Evolutionary conservation across 1,140 invertebrate genomes (phyloP).

Genomic region (Parapsyche elsis): DNA sequence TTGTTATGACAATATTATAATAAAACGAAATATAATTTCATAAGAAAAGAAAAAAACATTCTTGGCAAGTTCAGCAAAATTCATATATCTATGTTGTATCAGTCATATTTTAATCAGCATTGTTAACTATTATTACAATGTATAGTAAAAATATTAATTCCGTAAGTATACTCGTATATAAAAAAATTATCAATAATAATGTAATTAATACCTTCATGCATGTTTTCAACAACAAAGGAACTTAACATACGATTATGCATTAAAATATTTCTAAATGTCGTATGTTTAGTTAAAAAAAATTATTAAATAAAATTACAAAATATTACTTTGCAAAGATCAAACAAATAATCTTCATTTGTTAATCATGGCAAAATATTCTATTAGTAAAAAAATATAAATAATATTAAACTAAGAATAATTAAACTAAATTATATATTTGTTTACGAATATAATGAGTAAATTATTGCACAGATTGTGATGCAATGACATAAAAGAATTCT

Average conservation of each 20-base stretch:
- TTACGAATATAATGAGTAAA: slow-evolving; percentile 23
- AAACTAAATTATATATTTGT: slow-evolving; percentile 15
- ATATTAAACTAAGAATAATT: slow-evolving; percentile 7
- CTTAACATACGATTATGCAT: slow-evolving; percentile 3
- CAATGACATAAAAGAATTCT: neutral
- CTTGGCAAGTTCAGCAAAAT: slow-evolving; percentile 41
- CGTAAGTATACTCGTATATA: neutral
- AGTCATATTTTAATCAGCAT: neutral
- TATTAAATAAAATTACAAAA: slow-evolving; percentile 28
- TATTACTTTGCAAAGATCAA: neutral
- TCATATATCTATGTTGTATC: slow-evolving; percentile 24
- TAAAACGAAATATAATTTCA: neutral
- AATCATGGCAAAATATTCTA: slow-evolving; percentile 35
- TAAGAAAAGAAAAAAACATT: neutral
- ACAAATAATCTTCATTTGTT: slow-evolving; percentile 2
- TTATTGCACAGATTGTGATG: neutral
- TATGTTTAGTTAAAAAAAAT: slow-evolving; percentile 24
- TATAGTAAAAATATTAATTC: too few relatives aligned
- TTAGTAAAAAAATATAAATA: slow-evolving; percentile 35
- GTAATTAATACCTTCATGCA: neutral
- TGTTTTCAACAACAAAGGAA: slow-evolving; percentile 7
- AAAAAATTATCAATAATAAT: neutral
- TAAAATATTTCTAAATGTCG: slow-evolving; percentile 2
- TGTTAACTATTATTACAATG: too few relatives aligned
- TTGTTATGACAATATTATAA: neutral